These are phyloP conservation scores for Phenacoccus solenopsis DNA, from an alignment of 1,140 invertebrate species.

Conservation along the genomic window DNA sequence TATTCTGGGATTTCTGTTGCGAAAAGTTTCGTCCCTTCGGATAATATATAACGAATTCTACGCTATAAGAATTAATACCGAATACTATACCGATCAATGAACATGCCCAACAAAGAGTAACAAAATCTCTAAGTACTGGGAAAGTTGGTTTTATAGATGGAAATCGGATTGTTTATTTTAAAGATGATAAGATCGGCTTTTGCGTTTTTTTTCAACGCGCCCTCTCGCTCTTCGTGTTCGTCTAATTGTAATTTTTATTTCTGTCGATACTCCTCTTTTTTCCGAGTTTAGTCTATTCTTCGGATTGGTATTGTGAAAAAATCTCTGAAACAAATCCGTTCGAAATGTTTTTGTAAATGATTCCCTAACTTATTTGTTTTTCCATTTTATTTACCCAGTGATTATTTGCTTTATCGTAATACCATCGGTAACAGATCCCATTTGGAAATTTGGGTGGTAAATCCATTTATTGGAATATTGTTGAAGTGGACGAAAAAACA, in stretches of 20 bases:
- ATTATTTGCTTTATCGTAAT: too few species aligned
- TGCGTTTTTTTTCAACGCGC: neutral
- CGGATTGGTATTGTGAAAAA: neutral
- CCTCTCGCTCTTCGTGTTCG: neutral
- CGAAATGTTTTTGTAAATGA: neutral
- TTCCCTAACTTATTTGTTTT: neutral
- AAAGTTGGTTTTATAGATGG: conserved; percentile 8
- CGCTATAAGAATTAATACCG: conserved; percentile 3
- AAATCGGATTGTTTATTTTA: conserved; percentile 9
- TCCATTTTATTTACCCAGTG: neutral
- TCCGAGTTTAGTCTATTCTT: neutral
- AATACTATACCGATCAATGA: conserved; percentile 7
- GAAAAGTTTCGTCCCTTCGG: neutral
- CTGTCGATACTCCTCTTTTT: neutral
- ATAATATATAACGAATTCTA: conserved; percentile 2
- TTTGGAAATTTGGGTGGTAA: too few species aligned
- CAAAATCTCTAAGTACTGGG: conserved; percentile 4
- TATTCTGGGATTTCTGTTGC: conserved; percentile 10
- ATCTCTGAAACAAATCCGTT: neutral
- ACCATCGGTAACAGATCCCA: too few species aligned
- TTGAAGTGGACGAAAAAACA: too few species aligned
- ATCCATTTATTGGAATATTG: too few species aligned
- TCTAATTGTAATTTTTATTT: conserved; percentile 4
- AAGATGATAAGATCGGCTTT: conserved; percentile 10
- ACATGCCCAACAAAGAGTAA: neutral